These are phyloP conservation scores for Pseudoatta argentina DNA, from an alignment of 1,140 invertebrate genomes.

Conservation along the genomic window DNA sequence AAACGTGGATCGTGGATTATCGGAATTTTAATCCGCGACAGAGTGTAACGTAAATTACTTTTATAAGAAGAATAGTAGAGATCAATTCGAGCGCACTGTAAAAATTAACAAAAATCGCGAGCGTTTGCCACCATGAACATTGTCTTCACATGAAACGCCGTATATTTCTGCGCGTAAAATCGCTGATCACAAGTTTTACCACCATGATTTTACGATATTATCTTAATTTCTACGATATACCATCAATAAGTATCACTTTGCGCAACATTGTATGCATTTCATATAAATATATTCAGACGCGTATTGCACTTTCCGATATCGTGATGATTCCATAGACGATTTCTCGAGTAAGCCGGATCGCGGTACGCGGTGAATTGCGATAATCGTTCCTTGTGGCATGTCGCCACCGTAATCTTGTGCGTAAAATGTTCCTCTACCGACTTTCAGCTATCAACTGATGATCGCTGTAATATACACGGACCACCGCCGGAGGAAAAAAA, in stretches of 20 bases:
- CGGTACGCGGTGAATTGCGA: not conserved
- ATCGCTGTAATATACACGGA: not conserved
- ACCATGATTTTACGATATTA: not conserved
- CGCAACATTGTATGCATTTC: not conserved
- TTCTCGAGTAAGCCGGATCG: not conserved
- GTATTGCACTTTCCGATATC: not conserved
- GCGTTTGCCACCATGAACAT: not conserved
- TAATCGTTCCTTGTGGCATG: not conserved
- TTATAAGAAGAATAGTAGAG: constrained; percentile 37
- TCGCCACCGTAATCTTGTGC: constrained; percentile 1
- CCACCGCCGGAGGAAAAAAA: not conserved
- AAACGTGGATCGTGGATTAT: constrained; percentile 40
- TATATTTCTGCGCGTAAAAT: not conserved
- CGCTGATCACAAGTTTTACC: not conserved
- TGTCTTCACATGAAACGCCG: not conserved
- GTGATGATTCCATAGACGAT: not conserved
- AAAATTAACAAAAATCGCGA: constrained; percentile 5
- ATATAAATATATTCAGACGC: not conserved
- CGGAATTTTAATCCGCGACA: constrained; percentile 41
- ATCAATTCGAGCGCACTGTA: not conserved
- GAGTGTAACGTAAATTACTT: constrained; percentile 33
- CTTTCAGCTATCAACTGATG: not conserved
- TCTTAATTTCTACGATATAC: not conserved
- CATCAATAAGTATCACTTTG: not conserved
- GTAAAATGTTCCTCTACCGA: not conserved